Percentiles rank a stretch among this genome's conserved stretches.
phyloP scores from a whole-genome alignment of 2,797 vertebrate species.

The Tokudaia tokunoshimensis region DNA sequence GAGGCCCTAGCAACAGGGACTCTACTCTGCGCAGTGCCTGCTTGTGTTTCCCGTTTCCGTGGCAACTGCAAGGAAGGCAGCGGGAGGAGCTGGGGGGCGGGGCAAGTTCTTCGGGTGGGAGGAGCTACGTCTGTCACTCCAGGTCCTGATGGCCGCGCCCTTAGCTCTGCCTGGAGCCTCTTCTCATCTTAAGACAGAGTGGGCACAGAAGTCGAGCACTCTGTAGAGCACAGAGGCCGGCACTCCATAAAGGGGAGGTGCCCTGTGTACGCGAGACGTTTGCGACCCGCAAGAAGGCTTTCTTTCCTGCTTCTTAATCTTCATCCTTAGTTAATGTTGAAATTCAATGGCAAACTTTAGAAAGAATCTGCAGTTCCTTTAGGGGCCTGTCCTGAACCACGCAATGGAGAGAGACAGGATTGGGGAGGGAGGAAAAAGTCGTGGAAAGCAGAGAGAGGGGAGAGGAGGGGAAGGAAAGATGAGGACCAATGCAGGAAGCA shows the following conservation, averaged over 20 bases:
- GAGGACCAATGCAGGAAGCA: background rate
- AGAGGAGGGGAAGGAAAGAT: background rate
- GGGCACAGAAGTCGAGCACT: fast-evolving
- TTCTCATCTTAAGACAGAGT: background rate
- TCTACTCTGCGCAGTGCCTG: conserved; percentile 56
- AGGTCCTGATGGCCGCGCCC: background rate
- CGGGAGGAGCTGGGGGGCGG: background rate
- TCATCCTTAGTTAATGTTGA: background rate
- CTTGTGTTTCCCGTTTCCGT: conserved; percentile 56
- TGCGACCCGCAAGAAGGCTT: background rate
- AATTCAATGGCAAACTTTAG: background rate
- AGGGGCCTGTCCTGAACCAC: background rate
- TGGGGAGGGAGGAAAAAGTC: background rate
- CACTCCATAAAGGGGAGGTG: background rate
- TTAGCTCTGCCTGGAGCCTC: background rate
- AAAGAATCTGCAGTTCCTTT: background rate
- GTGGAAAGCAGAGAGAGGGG: background rate
- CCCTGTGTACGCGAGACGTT: fast-evolving
- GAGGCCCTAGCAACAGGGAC: conserved; percentile 70
- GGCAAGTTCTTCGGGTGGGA: background rate
- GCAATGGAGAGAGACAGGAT: background rate
- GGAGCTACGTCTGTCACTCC: background rate
- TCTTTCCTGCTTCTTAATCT: background rate
- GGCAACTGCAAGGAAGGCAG: conserved; percentile 14
- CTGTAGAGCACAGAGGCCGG: too few relatives aligned